Evolutionary conservation across 2,113 vertebrate genomes (phyloP), one percentile per base, ranked within the genome.

Genomic region (Oncorhynchus masou): DNA sequence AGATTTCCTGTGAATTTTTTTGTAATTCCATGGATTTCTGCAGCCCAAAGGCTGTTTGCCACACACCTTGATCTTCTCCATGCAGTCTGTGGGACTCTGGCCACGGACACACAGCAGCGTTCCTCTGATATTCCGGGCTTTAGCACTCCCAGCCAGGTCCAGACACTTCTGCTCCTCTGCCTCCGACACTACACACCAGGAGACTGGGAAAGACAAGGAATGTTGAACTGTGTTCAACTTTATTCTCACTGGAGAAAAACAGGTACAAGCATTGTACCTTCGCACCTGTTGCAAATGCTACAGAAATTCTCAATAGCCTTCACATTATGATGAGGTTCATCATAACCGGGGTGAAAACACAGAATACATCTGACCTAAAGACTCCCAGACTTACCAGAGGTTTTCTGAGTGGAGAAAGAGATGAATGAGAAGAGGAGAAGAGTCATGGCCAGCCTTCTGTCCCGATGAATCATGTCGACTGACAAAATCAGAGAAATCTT

Each of bases 111-210:
- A 94, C 54, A 75, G 76, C 75, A 94, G 74, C 2, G 74, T 88
- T 57, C 92, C 93, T 27, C 87, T 86, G 6, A 94, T 76, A 68
- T 91, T 92, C 69, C 5, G 85, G 48, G 85, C 89, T 16, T 90
- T 91, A 49, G 89, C 80, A 0, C 94, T 94, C 5, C 89, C 81
- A 0, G 94, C 87, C 81, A 94, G 84, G 83, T 94, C 92, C 87
- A 89, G 73, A 83, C 94, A 94, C 79, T 94, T 94, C 81, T 92
- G 90, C 83, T 93, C 89, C 70, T 94, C 93, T 2, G 87, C 89
- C 5, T 93, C 87, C 1, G 92, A 92, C 45, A 91, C 8, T 2
- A 91, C 90, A 31, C 93, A 94, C 93, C 94, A 94, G 76, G 90
- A 89, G 9, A 94, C 94, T 94, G 78, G 29, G 71, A 27, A 60